Base-by-base conservation (phyloP, 2,888 invertebrate genomes). In the Synergus itoensis region DNA sequence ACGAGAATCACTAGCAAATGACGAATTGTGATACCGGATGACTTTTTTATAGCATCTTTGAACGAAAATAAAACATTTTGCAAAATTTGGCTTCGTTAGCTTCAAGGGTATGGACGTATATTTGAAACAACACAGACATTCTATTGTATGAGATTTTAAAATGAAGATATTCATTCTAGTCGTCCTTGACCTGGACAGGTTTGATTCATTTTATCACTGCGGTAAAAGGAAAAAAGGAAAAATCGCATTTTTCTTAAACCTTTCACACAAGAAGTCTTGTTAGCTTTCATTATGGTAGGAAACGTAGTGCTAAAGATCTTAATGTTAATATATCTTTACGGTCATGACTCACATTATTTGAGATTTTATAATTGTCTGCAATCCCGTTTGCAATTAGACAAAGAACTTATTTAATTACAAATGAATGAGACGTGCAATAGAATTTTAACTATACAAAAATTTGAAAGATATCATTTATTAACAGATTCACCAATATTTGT, bases 371-470 rank as follows among this genome's bases (percentile, higher is more conserved):
- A 28, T 28, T 28, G 28, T 73, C 73, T 53, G 36, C 28, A 36
- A 73, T 73, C 8, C 73, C 73, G 73, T 73, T 73, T 28, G 16
- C n/a, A 73, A 73, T 73, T 53, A 73, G 14, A 73, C 28, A 73
- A 73, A 36, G 9, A 60, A 60, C 28, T 28, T 28, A 28, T 28
- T 28, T 28, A 28, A 28, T 28, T 28, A 28, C 3, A 28, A 28
- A 28, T 28, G 28, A 28, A 28, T 28, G 28, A 28, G 28, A 28
- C 28, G 28, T 28, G 3, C 21, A 21, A 1, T 28, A 28, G 28
- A 28, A 28, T 28, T 3, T 28, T 28, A 28, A 28, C 28, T 28
- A 28, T 28, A 3, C 28, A 28, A 28, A 2, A 28, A 28, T 28
- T 28, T 28, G 2, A 28, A 28, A 28, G 28, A 28, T 28, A 28